Evolutionary conservation across 2,113 vertebrate genomes (phyloP).

Genomic region (Notarius lentiginosus): DNA sequence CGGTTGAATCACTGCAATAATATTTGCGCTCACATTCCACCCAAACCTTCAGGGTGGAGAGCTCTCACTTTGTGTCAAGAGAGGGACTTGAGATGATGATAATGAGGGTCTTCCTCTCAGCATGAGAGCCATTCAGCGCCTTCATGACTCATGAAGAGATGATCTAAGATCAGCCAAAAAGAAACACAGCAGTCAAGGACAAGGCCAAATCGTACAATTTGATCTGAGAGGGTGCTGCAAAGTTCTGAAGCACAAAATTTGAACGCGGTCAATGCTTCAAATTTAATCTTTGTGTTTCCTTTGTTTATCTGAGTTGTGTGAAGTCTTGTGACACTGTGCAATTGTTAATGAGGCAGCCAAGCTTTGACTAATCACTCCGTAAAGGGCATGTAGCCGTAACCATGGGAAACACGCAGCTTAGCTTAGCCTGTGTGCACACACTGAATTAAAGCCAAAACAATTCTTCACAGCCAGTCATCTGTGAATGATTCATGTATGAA

Average conservation of each 20-base stretch:
- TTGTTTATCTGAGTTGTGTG: slow-evolving; percentile 60
- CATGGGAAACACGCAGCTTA: slow-evolving; percentile 67
- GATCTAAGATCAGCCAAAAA: slow-evolving; percentile 6
- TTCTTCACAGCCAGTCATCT: slow-evolving; percentile 36
- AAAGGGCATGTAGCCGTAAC: slow-evolving; percentile 72
- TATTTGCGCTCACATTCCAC: slow-evolving; percentile 62
- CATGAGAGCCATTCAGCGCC: slow-evolving; percentile 9
- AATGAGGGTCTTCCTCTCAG: slow-evolving; percentile 36
- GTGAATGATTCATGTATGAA: slow-evolving; percentile 42
- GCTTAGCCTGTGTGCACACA: slow-evolving; percentile 60
- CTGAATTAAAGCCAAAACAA: slow-evolving; percentile 23
- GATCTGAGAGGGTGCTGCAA: not conserved
- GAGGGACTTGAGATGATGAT: slow-evolving; percentile 18
- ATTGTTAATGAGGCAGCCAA: slow-evolving; percentile 74
- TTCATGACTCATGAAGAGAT: slow-evolving; percentile 11
- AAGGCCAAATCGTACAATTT: not conserved
- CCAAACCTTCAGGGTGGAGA: slow-evolving; percentile 54
- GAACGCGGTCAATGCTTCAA: not conserved
- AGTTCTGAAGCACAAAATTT: slow-evolving; percentile 31
- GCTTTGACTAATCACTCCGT: slow-evolving; percentile 72
- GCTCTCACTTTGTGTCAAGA: slow-evolving; percentile 9
- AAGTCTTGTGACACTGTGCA: slow-evolving; percentile 62
- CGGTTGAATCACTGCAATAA: slow-evolving; percentile 67
- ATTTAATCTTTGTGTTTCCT: slow-evolving; percentile 43
- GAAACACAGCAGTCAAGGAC: not conserved